A percentile compares a stretch with the other conserved stretches of the same genome.
phyloP scores from a whole-genome alignment of 2,888 invertebrate genomes.

The Itoplectis maculator region DNA sequence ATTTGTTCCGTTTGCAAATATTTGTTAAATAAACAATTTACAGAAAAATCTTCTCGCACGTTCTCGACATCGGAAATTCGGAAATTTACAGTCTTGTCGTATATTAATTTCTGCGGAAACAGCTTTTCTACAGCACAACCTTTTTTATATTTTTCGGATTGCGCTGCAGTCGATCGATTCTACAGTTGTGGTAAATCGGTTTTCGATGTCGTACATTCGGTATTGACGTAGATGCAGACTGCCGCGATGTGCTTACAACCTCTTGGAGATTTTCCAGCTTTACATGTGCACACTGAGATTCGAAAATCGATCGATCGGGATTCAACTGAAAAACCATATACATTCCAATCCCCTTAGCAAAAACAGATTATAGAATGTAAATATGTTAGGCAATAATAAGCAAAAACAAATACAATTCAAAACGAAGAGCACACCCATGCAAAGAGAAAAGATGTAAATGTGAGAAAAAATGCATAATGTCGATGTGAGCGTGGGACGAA shows the following conservation, averaged over 20 bases:
- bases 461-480: background rate
- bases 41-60: background rate
- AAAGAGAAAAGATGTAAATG: background rate
- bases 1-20: slow-evolving; percentile 2
- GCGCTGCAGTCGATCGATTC: background rate
- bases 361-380: background rate
- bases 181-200: background rate
- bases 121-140: background rate
- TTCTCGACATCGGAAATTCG: slow-evolving; percentile 10
- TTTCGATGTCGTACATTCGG: background rate
- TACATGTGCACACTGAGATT: background rate
- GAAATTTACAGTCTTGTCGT: background rate
- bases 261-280: background rate
- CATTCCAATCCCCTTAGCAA: background rate
- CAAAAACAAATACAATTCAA: background rate
- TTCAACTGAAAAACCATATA: slow-evolving; percentile 6
- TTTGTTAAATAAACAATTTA: background rate
- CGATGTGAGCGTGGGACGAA: background rate
- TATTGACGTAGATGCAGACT: slow-evolving; percentile 1
- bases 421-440: background rate
- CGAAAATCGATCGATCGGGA: background rate
- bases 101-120: background rate
- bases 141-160: slow-evolving; percentile 3
- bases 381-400: background rate
- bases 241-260: slow-evolving; percentile 1